Percentiles rank a stretch among this genome's conserved stretches.
phyloP scores from a whole-genome alignment of 2,888 invertebrate genomes.

The Diaprepes abbreviatus region DNA sequence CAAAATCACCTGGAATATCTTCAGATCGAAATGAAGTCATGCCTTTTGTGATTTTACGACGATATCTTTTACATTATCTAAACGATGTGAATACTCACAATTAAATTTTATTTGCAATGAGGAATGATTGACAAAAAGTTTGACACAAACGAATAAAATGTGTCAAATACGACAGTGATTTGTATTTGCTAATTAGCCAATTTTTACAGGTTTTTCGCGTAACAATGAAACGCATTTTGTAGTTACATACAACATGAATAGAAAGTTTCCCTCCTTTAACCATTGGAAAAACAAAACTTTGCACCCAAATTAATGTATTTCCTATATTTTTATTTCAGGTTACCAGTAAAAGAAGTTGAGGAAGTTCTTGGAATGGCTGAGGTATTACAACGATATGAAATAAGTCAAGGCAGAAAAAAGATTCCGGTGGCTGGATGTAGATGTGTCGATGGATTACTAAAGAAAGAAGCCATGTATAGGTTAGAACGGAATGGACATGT shows the following conservation, averaged over 20 bases:
- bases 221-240: no score
- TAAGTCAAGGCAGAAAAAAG: constrained; percentile 84
- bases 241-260: no score
- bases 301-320: no score
- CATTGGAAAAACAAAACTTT: no score
- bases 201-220: not conserved
- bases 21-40: constrained; percentile 14
- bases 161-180: not conserved
- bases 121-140: constrained; percentile 38
- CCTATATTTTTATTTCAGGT: constrained; percentile 52
- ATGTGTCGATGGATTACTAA: constrained; percentile 83
- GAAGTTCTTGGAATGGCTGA: constrained; percentile 86
- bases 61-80: constrained; percentile 33
- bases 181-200: not conserved
- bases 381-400: constrained; percentile 85
- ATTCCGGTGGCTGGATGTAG: constrained; percentile 91
- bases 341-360: constrained; percentile 82
- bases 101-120: constrained; percentile 34
- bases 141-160: constrained; percentile 27
- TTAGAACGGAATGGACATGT: constrained; percentile 77
- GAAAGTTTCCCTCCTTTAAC: no score
- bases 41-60: constrained; percentile 4
- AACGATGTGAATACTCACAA: constrained; percentile 31
- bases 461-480: constrained; percentile 76
- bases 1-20: constrained; percentile 6